Evolutionary conservation across 1,140 invertebrate genomes (phyloP).

Genomic region (Papilio glaucus): DNA sequence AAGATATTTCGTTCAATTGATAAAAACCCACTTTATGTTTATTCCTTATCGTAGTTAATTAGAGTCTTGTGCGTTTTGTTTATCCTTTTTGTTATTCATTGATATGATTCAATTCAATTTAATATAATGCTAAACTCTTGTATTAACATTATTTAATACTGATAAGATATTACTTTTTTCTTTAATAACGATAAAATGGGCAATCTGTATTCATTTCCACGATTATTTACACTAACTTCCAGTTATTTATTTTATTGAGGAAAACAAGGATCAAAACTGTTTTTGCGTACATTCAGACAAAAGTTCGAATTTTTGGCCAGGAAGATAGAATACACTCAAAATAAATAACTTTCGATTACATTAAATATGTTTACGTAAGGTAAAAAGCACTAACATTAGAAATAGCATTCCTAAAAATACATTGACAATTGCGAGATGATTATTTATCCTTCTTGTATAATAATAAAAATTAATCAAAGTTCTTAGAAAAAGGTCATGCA

Average conservation of each 20-base stretch:
- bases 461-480: background rate
- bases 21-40: background rate
- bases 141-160: slow-evolving; percentile 11
- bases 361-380: background rate
- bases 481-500: background rate
- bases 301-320: background rate
- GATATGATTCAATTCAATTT: slow-evolving; percentile 13
- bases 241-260: background rate
- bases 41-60: background rate
- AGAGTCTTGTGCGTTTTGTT: background rate
- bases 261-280: background rate
- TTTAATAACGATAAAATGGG: background rate
- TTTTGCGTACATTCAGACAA: too few relatives aligned
- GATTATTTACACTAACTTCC: background rate
- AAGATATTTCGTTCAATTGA: background rate
- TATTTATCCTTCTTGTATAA: background rate
- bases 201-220: background rate
- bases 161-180: slow-evolving; percentile 9
- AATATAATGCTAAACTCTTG: slow-evolving; percentile 17
- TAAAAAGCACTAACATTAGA: too few relatives aligned
- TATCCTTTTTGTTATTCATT: slow-evolving; percentile 15
- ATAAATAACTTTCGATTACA: slow-evolving; percentile 8
- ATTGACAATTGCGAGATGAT: background rate
- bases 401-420: background rate
- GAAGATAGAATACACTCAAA: background rate